Evolutionary conservation across 2,888 invertebrate genomes (phyloP), one percentile per base, ranked within the genome.

Genomic region (Cosmia trapezina): DNA sequence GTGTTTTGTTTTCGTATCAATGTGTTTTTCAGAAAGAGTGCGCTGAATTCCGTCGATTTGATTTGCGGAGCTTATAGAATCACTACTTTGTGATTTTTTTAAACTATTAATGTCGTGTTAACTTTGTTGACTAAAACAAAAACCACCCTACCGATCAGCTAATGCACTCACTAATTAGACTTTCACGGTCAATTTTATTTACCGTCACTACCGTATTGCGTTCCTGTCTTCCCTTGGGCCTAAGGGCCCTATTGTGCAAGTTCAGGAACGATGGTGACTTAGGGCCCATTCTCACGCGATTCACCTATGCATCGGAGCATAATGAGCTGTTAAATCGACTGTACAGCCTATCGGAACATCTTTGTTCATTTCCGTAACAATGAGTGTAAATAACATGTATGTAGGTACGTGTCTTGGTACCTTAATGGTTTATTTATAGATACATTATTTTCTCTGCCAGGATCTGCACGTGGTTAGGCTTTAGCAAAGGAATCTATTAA

Each of bases 1-100:
- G 28, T 57, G 81, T 76, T 76, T 85, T 84, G 86, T 84, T 85
- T 87, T 83, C 84, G 84, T 83, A 80, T 80, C 76, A 73, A 76
- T 74, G 66, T 83, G 60, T 80, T 73, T 73, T 76, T 28, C 60
- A 53, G 19, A 78, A 73, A 64, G 66, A 57, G 63, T 56, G 56
- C 43, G 51, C 63, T 63, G 82, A 84, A 65, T 66, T 63, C 14
- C 33, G 22, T 17, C 12, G 41, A 57, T 64, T 56, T 61, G 60
- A 68, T 83, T 72, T 66, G 22, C 4, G 37, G 37, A 37, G 37
- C 4, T 37, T n/a, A n/a, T n/a, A n/a, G n/a, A n/a, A n/a, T n/a
- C n/a, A n/a, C n/a, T n/a, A n/a, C 37, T 37, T 37, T 6, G 4
- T 37, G 37, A 37, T 37, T 37, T 37, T 37, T 37, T 37, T 6